Evolutionary conservation across 1,140 invertebrate genomes (phyloP), one percentile per base, ranked within the genome.

Genomic region (Caenorhabditis latens): DNA sequence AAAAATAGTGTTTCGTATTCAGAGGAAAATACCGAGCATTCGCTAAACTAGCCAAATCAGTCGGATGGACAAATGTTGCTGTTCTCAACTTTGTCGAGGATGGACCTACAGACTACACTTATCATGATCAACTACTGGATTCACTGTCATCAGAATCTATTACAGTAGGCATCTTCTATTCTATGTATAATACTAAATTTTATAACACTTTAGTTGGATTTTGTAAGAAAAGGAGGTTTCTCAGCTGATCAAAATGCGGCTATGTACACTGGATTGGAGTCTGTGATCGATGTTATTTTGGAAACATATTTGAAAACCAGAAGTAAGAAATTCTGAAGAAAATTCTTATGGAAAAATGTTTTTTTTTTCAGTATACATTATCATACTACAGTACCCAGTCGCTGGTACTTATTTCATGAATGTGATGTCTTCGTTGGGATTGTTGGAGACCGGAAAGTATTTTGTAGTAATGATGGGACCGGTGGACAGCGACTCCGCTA

Each of bases 41-140:
- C 13, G 83, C 83, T 3, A 42, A 58, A 43, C 42, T 84, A 4
- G 83, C 83, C 16, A 84, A 84, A 46, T 58, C 83, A 6, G n/a
- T 84, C 61, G 83, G 83, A 0, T 84, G 83, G 83, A 84, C 13
- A 16, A 84, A 84, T 24, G 14, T 84, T 1, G 83, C 83, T n/a
- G 58, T 84, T 16, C 58, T 84, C 24, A 84, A 84, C 19, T 61
- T 58, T 43, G 55, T 46, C 2, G 83, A 84, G 5, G 83, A 84
- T 84, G 83, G 83, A 58, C 42, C 55, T 1, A 16, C 14, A n/a
- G 83, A 84, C 21, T 14, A 11, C 14, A 58, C 55, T 14, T 58
- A 84, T 84, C 83, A 84, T 84, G 83, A 84, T 58, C 83, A 84
- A 61, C 32, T 84, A 9, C 55, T 84, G 3, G 53, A 84, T 42